These are phyloP conservation scores for Alces alces DNA, from an alignment of 2,113 vertebrate genomes.

Conservation along the genomic window DNA sequence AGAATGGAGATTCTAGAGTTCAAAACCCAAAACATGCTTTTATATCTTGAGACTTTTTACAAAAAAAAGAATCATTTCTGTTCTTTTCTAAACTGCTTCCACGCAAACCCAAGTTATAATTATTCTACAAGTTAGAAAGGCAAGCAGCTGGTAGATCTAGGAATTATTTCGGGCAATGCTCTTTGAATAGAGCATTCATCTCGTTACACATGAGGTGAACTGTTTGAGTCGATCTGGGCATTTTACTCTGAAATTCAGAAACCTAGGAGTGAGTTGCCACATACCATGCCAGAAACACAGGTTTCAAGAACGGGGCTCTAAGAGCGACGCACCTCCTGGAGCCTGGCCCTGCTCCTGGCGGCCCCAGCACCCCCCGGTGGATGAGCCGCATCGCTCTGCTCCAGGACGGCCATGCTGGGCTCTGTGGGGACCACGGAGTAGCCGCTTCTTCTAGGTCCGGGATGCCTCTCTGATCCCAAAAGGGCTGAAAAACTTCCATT, in stretches of 20 bases:
- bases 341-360: slow-evolving; percentile 81
- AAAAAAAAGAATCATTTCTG: neutral
- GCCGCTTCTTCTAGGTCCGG: slow-evolving; percentile 72
- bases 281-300: neutral
- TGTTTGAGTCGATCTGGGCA: neutral
- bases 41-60: neutral
- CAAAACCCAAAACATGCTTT: neutral
- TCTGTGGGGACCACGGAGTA: slow-evolving; percentile 57
- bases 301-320: neutral
- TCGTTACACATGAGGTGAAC: neutral
- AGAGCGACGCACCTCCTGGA: slow-evolving; percentile 85
- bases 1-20: neutral
- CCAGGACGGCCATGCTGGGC: slow-evolving; percentile 66
- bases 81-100: neutral
- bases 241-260: neutral
- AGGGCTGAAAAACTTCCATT: slow-evolving; percentile 33
- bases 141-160: too few relatives aligned
- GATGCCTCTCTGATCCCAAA: slow-evolving; percentile 63
- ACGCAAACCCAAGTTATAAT: neutral
- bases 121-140: neutral
- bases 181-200: neutral
- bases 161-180: neutral
- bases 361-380: slow-evolving; percentile 70
- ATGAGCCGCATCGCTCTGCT: slow-evolving; percentile 73
- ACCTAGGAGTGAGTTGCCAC: neutral